Conservation (phyloP, 2,797 vertebrate genomes). For the Sandelia bainsii region DNA sequence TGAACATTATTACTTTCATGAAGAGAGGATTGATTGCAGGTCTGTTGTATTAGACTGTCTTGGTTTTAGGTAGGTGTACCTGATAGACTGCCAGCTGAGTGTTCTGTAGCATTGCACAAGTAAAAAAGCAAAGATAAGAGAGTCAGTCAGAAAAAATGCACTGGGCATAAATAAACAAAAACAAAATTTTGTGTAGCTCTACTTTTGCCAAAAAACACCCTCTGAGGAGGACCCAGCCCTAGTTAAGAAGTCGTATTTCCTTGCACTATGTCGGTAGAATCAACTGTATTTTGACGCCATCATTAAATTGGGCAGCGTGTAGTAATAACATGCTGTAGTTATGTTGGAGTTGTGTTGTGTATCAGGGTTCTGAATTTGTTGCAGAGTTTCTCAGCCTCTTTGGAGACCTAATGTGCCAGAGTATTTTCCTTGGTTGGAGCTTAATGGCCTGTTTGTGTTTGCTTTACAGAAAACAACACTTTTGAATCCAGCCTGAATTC, state of each 20-base stretch:
- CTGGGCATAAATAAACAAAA: too few relatives aligned
- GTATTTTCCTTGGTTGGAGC: slow-evolving; percentile 51
- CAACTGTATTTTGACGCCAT: background rate
- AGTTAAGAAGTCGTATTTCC: background rate
- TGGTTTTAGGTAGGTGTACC: too few relatives aligned
- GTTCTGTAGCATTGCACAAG: background rate
- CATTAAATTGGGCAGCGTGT: background rate
- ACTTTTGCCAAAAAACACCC: background rate
- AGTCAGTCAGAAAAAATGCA: background rate
- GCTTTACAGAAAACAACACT: slow-evolving; percentile 32
- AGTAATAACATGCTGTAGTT: background rate
- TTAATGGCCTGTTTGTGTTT: slow-evolving; percentile 60
- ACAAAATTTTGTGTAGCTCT: background rate
- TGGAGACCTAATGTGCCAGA: slow-evolving; percentile 52
- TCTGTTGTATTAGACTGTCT: too few relatives aligned
- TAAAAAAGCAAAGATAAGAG: background rate
- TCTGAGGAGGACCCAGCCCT: background rate
- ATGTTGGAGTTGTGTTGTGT: slow-evolving; percentile 17
- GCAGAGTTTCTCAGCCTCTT: slow-evolving; percentile 46
- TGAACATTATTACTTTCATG: too few relatives aligned
- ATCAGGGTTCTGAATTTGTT: slow-evolving; percentile 37
- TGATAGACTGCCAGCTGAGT: too few relatives aligned
- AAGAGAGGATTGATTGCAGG: too few relatives aligned
- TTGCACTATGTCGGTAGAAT: background rate
- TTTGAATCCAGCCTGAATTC: slow-evolving; percentile 38